Base-by-base conservation (phyloP, 2,888 invertebrate genomes). In the Zygothrica quintamaculata region DNA sequence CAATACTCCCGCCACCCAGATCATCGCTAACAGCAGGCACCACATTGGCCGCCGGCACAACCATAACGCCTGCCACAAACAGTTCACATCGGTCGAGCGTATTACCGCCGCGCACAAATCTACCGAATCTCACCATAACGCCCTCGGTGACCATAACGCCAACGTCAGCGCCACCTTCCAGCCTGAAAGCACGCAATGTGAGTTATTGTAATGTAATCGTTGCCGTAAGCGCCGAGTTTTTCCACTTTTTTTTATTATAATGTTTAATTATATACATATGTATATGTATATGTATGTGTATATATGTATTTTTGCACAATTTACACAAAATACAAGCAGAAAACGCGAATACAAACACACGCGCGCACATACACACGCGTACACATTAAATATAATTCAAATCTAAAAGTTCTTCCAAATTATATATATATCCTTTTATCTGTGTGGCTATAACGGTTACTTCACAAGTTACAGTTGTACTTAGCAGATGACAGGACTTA, bases 141-240 rank as follows among this genome's bases (percentile, higher is more conserved):
- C 95, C 95, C 0, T 94, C 95, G 33, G 95, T 95, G 74, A 95
- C 95, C 64, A 95, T 95, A 87, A 95, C 95, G 4, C 95, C 95
- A 8, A 95, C 95, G 36, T 94, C 95, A 16, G 95, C 94, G 51
- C 95, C 95, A 64, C 92, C 94, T 33, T 90, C 90, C 75, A 90
- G 91, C 84, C 82, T 90, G 74, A 91, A 91, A 89, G 89, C 90
- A 89, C 91, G 91, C 89, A 91, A 91, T 91, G 91, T 91, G 90
- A 91, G 91, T 90, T 90, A 89, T 89, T 89, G 91, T 91, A 90
- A 90, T 89, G 90, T 90, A 88, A 87, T 89, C 89, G 89, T 89
- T 89, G 88, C 89, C 88, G 88, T 88, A 88, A 88, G 89, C 88
- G 88, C 88, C 80, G 84, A 89, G 86, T 84, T 84, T 80, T 77